These are phyloP conservation scores for Chamaea fasciata DNA, from an alignment of 2,113 vertebrate species.

Conservation along the genomic window DNA sequence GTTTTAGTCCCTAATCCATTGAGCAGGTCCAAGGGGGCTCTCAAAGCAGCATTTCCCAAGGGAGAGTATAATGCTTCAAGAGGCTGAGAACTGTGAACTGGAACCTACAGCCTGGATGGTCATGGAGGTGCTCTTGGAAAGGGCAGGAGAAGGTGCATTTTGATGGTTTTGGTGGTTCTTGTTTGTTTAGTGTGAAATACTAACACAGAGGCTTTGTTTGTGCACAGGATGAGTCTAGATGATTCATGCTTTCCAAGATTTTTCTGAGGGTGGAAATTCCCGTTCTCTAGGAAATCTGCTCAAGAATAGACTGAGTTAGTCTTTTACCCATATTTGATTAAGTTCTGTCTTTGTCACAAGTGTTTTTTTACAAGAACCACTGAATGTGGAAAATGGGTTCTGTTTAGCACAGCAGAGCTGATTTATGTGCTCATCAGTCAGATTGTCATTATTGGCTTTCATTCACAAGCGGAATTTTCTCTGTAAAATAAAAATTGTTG, in stretches of 20 bases:
- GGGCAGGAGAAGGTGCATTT: neutral
- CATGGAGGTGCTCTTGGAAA: neutral
- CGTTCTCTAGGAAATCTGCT: neutral
- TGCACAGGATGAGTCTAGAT: neutral
- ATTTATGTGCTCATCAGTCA: neutral
- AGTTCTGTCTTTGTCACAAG: neutral
- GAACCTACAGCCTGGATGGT: neutral
- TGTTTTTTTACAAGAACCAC: neutral
- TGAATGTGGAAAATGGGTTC: neutral
- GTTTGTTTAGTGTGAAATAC: neutral
- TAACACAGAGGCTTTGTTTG: neutral
- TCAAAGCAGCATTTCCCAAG: neutral
- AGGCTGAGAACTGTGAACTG: neutral
- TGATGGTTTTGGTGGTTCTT: neutral
- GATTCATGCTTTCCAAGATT: neutral
- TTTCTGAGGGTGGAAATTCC: neutral
- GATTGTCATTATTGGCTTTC: slow-evolving; percentile 11
- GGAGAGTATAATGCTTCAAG: neutral
- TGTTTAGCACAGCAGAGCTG: neutral
- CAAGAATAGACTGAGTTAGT: neutral
- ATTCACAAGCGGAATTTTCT: slow-evolving; percentile 13
- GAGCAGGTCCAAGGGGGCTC: neutral
- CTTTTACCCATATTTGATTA: neutral
- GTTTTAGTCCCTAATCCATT: neutral
- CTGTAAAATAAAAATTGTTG: neutral